Percentiles rank a stretch among this genome's conserved stretches.
phyloP scores from a whole-genome alignment of 1,140 invertebrate species.

The Cydia splendana region DNA sequence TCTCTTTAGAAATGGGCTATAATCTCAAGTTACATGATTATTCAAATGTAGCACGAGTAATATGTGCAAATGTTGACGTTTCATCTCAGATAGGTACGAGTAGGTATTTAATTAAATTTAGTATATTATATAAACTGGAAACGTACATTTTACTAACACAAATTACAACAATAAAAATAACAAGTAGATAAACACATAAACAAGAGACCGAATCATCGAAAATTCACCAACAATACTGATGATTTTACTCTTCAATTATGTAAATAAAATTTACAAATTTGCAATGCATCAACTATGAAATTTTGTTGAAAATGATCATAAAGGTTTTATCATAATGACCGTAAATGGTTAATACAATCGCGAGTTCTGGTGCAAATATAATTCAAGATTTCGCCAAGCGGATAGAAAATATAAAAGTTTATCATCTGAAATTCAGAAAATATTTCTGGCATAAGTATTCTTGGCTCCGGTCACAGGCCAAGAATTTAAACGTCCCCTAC shows the following conservation, averaged over 20 bases:
- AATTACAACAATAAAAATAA: background rate
- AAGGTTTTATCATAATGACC: background rate
- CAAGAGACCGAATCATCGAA: background rate
- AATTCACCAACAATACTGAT: background rate
- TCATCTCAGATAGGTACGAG: too few species aligned
- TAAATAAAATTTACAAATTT: background rate
- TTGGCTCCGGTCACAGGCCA: background rate
- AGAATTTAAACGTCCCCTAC: slow-evolving; percentile 1
- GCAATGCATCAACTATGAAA: background rate
- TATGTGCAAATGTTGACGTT: too few species aligned
- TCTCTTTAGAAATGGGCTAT: background rate
- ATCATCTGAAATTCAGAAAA: background rate
- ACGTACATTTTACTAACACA: too few species aligned
- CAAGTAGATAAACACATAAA: background rate
- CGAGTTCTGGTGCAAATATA: background rate
- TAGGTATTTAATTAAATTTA: too few species aligned
- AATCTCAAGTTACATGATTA: background rate
- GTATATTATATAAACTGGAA: too few species aligned
- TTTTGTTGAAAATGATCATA: background rate
- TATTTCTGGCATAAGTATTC: background rate
- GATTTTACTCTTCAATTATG: slow-evolving; percentile 1
- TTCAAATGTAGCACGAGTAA: background rate
- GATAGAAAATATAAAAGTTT: background rate
- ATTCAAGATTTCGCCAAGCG: background rate
- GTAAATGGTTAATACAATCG: background rate